Evolutionary conservation across 37 sponge, comb jelly and placozoan genomes (phyloP), one percentile per base, ranked within the genome.

Genomic region (Beroe ovata): DNA sequence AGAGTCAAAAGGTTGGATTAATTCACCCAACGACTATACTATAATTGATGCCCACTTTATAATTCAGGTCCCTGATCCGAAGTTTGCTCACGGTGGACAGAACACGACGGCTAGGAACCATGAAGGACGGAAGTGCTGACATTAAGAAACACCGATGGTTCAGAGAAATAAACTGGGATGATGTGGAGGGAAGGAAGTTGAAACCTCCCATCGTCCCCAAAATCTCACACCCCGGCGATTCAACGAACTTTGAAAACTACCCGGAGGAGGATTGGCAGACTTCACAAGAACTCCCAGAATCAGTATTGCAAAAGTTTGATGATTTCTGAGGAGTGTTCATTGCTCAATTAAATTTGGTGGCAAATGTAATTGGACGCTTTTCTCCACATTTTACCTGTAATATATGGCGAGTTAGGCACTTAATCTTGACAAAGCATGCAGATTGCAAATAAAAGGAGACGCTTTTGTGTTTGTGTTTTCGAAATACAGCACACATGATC

Each of bases 61-160:
- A n/a, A n/a, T n/a, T 32, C 64, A 92, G 93, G 66, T 95, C 94
- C 60, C 64, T 96, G 29, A 92, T 96, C 64, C 93, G 93, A 88
- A 93, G 91, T 32, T 89, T 96, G 8, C 60, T 96, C 23, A 90
- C 91, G 26, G 72, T 89, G 21, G 96, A 96, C 81, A 63, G 93
- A 0, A 96, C 96, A 0, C 91, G 90, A 60, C 64, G 96, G 54
- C 41, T 96, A 26, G 96, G 96, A 22, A 92, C 91, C 26, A 72
- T 96, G 90, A 92, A 96, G 94, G 89, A 91, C 72, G 96, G 96
- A 11, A 92, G 92, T 28, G 95, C 93, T 33, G 96, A 93, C 54
- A 93, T 96, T 33, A 94, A 92, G 89, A 92, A 91, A 38, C 96
- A 96, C 92, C 92, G 92, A 64, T 96, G 94, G 95, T 96, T 96